Evolutionary conservation across 2,797 vertebrate genomes (phyloP).

Genomic region (Eleutherodactylus coqui): DNA sequence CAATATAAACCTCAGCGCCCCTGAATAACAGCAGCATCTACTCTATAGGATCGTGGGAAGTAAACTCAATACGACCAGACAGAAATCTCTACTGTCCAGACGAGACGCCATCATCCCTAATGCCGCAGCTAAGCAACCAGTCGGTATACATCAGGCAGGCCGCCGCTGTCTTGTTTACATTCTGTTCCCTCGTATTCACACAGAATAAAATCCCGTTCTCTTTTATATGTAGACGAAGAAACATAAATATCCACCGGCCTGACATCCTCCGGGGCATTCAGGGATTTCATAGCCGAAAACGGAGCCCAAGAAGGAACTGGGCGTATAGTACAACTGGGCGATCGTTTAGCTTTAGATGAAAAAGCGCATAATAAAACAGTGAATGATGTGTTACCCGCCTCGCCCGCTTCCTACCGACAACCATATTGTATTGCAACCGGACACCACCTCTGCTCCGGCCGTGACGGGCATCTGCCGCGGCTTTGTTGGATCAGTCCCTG

Average conservation of each 20-base stretch:
- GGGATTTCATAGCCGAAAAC: slow-evolving; percentile 11
- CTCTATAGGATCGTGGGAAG: background rate
- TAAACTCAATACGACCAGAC: background rate
- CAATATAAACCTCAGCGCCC: background rate
- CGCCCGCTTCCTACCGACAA: too few relatives aligned
- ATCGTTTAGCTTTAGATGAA: too few relatives aligned
- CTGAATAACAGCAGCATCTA: background rate
- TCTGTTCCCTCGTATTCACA: slow-evolving; percentile 20
- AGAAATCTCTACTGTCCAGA: background rate
- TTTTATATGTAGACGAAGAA: slow-evolving; percentile 1
- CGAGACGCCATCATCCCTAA: background rate
- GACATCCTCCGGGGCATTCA: slow-evolving; percentile 2
- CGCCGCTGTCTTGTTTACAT: background rate
- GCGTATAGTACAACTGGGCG: background rate
- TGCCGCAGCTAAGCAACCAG: background rate
- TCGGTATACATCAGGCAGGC: slow-evolving; percentile 14
- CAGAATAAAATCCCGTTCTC: slow-evolving; percentile 10
- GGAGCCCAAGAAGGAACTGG: background rate
- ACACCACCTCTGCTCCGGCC: too few relatives aligned
- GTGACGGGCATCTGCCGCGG: too few relatives aligned
- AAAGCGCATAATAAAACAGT: too few relatives aligned
- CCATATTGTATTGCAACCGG: too few relatives aligned
- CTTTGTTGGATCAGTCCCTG: too few relatives aligned
- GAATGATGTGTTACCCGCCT: too few relatives aligned
- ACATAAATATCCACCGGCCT: slow-evolving; percentile 8